Evolutionary conservation across 2,113 vertebrate genomes (phyloP).

Genomic region (Oreotrochilus melanogaster): DNA sequence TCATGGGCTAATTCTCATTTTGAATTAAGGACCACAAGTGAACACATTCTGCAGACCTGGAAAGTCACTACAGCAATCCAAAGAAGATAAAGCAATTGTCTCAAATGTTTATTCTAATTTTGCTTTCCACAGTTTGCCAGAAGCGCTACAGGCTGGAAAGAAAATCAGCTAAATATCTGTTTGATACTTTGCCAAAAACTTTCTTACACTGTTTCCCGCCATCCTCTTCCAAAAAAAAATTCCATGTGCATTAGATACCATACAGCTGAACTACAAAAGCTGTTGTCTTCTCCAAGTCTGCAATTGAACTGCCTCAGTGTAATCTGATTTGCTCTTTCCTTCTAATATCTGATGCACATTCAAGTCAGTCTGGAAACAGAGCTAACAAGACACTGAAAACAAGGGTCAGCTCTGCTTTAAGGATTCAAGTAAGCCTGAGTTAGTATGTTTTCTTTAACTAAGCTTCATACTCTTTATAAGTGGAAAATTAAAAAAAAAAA

Average conservation of each 20-base stretch:
- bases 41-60: constrained; percentile 51
- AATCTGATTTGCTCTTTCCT: background rate
- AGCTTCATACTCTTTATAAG: background rate
- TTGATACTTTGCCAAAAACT: constrained; percentile 69
- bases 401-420: constrained; percentile 6
- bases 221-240: constrained; percentile 37
- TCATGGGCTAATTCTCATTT: constrained; percentile 18
- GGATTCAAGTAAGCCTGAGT: background rate
- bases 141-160: constrained; percentile 68
- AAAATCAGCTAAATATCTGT: constrained; percentile 73
- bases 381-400: constrained; percentile 40
- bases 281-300: constrained; percentile 39
- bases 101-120: constrained; percentile 73
- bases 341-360: background rate
- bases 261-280: constrained; percentile 43
- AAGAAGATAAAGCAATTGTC: constrained; percentile 70
- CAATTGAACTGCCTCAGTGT: background rate
- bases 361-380: background rate
- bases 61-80: constrained; percentile 35
- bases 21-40: constrained; percentile 46
- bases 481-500: background rate
- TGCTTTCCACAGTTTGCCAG: constrained; percentile 59
- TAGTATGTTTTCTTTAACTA: background rate
- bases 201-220: constrained; percentile 38
- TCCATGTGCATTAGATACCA: constrained; percentile 39